Evolutionary conservation across 2,797 vertebrate genomes (phyloP), one percentile per base, ranked within the genome.

Genomic region (Melanotaenia parkinsoni): DNA sequence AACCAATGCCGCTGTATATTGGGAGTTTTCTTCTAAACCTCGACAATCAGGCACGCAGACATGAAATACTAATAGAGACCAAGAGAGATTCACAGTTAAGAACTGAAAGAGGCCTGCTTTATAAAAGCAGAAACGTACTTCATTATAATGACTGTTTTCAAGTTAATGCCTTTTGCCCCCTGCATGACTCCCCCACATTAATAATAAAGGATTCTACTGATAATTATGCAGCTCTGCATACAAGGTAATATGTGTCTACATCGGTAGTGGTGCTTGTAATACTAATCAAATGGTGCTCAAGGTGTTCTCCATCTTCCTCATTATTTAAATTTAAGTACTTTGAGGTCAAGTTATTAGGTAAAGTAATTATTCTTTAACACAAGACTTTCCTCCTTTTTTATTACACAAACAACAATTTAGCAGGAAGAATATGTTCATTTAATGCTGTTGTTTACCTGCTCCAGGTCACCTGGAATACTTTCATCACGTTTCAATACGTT

Each of bases 21-120:
- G 54, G 53, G 71, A 50, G 56, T 57, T 76, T 30, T 73, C 50
- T 77, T 67, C 80, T 67, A 53, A 63, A 82, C 70, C 68, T 79
- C 70, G 93, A 94, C 93, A 95, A 94, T 95, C 93, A 87, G 74
- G 76, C 67, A 76, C 66, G 80, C 43, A 70, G 60, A 71, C 70
- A 77, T 72, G n/a, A 82, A 79, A 71, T 38, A 16, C 47, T 70
- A 26, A 30, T 16, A 0, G 33, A 65, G 22, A 51, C 63, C 30
- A 16, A 59, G 38, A 73, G 58, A 50, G 2, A 22, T 81, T 63
- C 59, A 16, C 51, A 30, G 54, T 35, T 50, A 28, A 72, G 22
- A 65, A 24, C 24, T 56, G 37, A 78, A 13, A 68, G 70, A 40
- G 45, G 56, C 12, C 22, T 70, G 77, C 83, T 89, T 76, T 85